Base-by-base conservation (phyloP, 2,888 invertebrate species). In the Spatulosminthurus flaviceps region DNA sequence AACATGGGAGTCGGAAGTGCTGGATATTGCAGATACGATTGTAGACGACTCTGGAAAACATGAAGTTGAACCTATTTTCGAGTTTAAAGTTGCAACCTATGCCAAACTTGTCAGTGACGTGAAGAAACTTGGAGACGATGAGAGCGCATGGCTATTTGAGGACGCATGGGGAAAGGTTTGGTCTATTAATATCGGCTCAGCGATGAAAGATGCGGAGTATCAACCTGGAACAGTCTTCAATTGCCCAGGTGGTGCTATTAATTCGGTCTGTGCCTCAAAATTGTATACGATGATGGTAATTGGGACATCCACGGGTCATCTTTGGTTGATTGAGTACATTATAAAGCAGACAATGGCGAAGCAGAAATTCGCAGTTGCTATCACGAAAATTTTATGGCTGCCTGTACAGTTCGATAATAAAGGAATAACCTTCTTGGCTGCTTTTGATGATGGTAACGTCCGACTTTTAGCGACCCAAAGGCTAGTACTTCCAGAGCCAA, bases 1-100 rank as follows among this genome's bases (percentile, higher is more conserved):
- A 7, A 91, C 94, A 13, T 97, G 97, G 96, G 95, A 93, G 88
- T 96, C 95, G 90, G 95, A 95, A 84, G 93, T 93, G 0, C 94
- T 96, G n/a, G 95, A 96, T 84, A 91, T 93, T 81, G 94, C 95
- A 0, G 94, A 96, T 88, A 92, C 93, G 0, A 91, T 93, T 0
- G 95, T 95, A 85, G 93, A 94, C 7, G 92, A 94, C 69, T 72
- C 66, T 85, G 91, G 92, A 7, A 92, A 91, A 80, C 91, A 95
- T 28, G 93, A 95, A 88, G 91, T 95, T 79, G 95, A 96, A 87
- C 96, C 96, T 0, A 93, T 94, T 77, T 94, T 94, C 85, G 95
- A 96, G 87, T 92, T 94, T 85, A 90, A 91, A 83, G 92, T 93
- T 24, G 89, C 89, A 0, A 87, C 87, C 24, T 87, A 87, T 80